Percentiles rank a stretch among this genome's conserved stretches.
Evolutionary conservation across 2,888 invertebrate species (phyloP).

Genomic region (Colostygia pectinataria): DNA sequence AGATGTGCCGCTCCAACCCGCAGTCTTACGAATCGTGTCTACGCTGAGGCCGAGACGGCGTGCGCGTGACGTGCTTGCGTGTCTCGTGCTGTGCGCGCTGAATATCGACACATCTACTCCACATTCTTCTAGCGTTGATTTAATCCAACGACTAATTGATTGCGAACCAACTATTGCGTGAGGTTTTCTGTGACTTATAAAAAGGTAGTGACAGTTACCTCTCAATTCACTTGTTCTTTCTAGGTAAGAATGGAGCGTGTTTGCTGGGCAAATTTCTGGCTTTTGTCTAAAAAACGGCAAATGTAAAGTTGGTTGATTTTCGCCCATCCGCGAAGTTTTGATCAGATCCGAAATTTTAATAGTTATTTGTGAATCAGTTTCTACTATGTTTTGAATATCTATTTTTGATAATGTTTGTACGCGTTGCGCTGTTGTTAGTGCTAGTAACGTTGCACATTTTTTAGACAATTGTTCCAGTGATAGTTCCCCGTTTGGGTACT

Average conservation of each 20-base stretch:
- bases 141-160: constrained; percentile 14
- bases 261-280: constrained; percentile 14
- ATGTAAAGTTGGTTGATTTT: constrained; percentile 1
- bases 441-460: constrained; percentile 1
- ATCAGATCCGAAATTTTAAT: constrained; percentile 7
- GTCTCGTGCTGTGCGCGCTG: too few species aligned
- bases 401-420: too few species aligned
- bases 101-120: neutral
- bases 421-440: neutral
- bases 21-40: too few species aligned
- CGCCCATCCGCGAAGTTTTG: constrained; percentile 9
- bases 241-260: neutral
- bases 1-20: constrained; percentile 8
- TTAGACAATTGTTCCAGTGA: constrained; percentile 5
- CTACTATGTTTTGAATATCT: too few species aligned
- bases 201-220: neutral
- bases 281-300: constrained; percentile 12
- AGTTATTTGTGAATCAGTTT: too few species aligned
- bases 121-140: neutral
- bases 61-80: constrained; percentile 2
- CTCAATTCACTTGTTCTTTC: neutral
- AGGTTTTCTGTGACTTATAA: constrained; percentile 2
- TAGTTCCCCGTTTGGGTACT: constrained; percentile 1
- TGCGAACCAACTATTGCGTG: neutral
- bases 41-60: constrained; percentile 1